Conservation (phyloP, 2,797 vertebrate genomes). For the Nyctibius grandis region DNA sequence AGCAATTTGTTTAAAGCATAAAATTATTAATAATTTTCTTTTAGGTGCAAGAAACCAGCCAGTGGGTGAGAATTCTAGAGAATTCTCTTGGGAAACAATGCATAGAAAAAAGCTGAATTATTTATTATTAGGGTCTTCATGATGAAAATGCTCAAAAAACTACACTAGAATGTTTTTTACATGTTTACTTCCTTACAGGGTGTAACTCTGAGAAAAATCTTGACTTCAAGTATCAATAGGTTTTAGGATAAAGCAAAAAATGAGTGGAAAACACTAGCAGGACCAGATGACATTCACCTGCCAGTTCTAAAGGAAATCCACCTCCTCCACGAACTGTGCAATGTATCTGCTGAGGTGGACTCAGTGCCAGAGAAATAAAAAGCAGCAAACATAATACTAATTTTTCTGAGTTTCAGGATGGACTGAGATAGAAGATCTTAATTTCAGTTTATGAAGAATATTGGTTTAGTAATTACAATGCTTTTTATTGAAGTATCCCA, state of each 20-base stretch:
- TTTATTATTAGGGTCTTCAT: not conserved
- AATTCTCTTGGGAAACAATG: not conserved
- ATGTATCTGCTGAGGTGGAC: not conserved
- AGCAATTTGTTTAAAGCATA: not conserved
- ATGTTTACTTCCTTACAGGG: not conserved
- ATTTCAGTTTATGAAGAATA: not conserved
- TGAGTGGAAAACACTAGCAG: not conserved
- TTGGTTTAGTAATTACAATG: not conserved
- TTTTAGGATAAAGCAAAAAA: not conserved
- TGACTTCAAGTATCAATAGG: not conserved
- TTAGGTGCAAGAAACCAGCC: not conserved
- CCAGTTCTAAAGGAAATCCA: not conserved
- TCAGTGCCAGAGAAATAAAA: not conserved
- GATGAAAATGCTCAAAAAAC: not conserved
- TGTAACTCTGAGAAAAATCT: not conserved
- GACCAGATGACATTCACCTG: not conserved
- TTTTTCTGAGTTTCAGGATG: not conserved
- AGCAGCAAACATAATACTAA: not conserved
- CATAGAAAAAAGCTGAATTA: not conserved
- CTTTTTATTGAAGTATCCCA: not conserved
- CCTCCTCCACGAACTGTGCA: not conserved
- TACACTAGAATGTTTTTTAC: not conserved
- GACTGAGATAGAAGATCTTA: not conserved
- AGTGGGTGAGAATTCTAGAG: not conserved
- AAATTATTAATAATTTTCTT: not conserved